Evolutionary conservation across 2,113 vertebrate genomes (phyloP).

Genomic region (Gyps fulvus): DNA sequence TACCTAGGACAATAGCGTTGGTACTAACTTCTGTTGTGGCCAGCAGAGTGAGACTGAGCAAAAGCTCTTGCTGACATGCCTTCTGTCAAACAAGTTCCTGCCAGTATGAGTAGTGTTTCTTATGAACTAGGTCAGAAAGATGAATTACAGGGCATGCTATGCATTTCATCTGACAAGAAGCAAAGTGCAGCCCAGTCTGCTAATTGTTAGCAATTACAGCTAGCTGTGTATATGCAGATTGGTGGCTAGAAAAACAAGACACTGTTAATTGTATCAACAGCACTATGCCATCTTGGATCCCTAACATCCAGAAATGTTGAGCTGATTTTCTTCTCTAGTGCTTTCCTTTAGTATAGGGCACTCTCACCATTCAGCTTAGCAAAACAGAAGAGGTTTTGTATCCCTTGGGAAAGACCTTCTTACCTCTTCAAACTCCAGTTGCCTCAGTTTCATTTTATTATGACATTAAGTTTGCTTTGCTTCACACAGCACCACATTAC

Average conservation of each 20-base stretch:
- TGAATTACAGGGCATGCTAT: background rate
- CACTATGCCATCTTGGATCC: background rate
- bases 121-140: background rate
- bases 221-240: background rate
- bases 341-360: background rate
- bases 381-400: background rate
- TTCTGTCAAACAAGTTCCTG: conserved; percentile 22
- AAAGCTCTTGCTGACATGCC: conserved; percentile 30
- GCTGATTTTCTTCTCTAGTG: background rate
- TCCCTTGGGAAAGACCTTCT: background rate
- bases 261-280: background rate
- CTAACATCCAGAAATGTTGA: rapidly evolving
- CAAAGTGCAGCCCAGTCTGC: background rate
- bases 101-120: background rate
- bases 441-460: background rate
- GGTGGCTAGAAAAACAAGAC: background rate
- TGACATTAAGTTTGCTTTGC: background rate
- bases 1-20: background rate
- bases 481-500: background rate
- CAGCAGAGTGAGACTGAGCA: conserved; percentile 26
- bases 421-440: background rate
- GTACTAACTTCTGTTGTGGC: background rate
- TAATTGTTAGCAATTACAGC: background rate
- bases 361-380: background rate
- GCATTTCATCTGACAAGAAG: background rate